These are phyloP conservation scores for Gallinago media DNA, from an alignment of 2,113 vertebrate species.

Conservation along the genomic window DNA sequence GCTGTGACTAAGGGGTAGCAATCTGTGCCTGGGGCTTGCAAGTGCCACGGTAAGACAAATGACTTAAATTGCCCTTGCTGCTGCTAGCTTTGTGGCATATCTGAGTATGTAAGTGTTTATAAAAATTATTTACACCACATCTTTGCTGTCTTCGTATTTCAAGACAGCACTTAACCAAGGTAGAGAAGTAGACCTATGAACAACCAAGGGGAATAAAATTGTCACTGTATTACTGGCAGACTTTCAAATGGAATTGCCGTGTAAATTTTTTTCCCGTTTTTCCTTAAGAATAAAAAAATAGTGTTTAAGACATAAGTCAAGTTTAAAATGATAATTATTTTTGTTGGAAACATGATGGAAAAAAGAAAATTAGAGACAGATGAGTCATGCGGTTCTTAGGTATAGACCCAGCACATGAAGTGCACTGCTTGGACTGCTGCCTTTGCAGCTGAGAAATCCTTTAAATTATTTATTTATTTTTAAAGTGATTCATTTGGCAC, in stretches of 20 bases:
- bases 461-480: neutral
- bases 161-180: neutral
- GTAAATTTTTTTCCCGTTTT: neutral
- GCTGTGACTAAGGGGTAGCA: neutral
- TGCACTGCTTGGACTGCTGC: neutral
- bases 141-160: conserved; percentile 2
- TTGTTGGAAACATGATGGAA: neutral
- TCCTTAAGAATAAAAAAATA: neutral
- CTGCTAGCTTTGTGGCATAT: neutral
- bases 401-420: neutral
- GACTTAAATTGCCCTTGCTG: neutral
- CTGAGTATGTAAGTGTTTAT: neutral
- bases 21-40: neutral
- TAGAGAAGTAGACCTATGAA: neutral
- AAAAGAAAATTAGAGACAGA: neutral
- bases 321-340: neutral
- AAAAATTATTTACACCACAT: neutral
- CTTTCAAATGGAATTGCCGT: neutral
- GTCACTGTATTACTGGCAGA: neutral
- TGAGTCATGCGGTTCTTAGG: neutral
- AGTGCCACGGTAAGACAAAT: neutral
- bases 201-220: conserved; percentile 7
- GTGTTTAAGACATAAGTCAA: neutral
- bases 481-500: neutral
- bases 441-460: neutral